Conservation (phyloP, 2,797 vertebrate species). For the Ceryle rudis region DNA sequence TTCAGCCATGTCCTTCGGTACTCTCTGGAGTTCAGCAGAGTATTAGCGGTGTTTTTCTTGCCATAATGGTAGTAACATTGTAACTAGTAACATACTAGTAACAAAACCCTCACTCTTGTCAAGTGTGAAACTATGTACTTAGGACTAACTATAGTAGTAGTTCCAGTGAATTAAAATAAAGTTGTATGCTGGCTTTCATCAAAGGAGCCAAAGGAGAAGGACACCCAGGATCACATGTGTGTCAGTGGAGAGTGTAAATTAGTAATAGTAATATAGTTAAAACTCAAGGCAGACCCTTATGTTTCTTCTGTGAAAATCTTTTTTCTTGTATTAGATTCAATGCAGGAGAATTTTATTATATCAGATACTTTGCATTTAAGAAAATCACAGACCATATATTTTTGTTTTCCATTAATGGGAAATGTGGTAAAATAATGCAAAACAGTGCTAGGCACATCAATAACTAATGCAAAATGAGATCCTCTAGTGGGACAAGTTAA, state of each 20-base stretch:
- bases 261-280: background rate
- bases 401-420: background rate
- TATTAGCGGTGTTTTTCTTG: background rate
- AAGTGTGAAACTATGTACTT: background rate
- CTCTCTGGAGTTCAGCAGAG: background rate
- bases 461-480: background rate
- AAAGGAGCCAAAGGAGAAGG: background rate
- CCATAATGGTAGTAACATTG: background rate
- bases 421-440: background rate
- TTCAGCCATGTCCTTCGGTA: background rate
- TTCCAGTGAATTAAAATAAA: background rate
- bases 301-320: background rate
- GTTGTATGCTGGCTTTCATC: background rate
- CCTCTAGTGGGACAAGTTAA: background rate
- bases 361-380: background rate
- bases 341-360: background rate
- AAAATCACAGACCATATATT: background rate
- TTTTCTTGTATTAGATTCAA: background rate
- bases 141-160: background rate
- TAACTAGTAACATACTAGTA: background rate
- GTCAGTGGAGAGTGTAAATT: background rate
- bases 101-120: background rate
- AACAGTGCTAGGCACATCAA: background rate
- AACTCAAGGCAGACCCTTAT: background rate
- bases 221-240: accelerated